Evolutionary conservation across 2,797 vertebrate species (phyloP).

Genomic region (Poecilia wingei): DNA sequence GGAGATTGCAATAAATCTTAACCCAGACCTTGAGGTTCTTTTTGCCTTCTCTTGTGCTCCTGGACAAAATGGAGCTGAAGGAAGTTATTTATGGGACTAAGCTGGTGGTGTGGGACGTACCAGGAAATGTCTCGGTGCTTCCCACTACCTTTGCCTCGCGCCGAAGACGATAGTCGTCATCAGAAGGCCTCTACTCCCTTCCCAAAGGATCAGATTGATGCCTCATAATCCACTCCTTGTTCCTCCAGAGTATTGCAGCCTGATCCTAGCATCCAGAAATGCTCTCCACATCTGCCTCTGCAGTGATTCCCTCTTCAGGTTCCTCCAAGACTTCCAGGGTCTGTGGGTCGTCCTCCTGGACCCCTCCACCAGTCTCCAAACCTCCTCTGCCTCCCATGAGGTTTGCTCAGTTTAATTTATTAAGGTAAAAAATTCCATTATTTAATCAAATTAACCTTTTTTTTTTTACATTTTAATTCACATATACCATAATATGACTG

Average conservation of each 20-base stretch:
- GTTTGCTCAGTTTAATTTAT: not conserved
- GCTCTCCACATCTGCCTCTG: not conserved
- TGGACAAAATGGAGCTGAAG: not conserved
- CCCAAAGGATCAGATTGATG: not conserved
- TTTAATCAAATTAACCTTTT: not conserved
- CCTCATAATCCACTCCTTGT: not conserved
- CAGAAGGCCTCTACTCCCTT: not conserved
- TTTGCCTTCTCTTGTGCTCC: not conserved
- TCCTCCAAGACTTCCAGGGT: not conserved
- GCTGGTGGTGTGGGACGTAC: not conserved
- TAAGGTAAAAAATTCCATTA: not conserved
- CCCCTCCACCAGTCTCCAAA: not conserved
- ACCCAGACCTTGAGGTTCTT: not conserved
- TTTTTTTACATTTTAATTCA: not conserved
- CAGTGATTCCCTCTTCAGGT: not conserved
- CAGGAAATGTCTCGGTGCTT: not conserved
- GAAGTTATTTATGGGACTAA: not conserved
- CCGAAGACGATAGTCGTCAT: not conserved
- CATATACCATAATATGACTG: not conserved
- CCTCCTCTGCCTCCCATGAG: not conserved
- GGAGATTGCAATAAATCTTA: not conserved
- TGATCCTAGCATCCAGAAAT: not conserved
- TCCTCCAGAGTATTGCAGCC: not conserved
- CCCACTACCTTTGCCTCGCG: not conserved
- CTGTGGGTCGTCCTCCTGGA: not conserved